These are phyloP conservation scores for Eueides isabella DNA, from an alignment of 1,140 invertebrate genomes.

Conservation along the genomic window DNA sequence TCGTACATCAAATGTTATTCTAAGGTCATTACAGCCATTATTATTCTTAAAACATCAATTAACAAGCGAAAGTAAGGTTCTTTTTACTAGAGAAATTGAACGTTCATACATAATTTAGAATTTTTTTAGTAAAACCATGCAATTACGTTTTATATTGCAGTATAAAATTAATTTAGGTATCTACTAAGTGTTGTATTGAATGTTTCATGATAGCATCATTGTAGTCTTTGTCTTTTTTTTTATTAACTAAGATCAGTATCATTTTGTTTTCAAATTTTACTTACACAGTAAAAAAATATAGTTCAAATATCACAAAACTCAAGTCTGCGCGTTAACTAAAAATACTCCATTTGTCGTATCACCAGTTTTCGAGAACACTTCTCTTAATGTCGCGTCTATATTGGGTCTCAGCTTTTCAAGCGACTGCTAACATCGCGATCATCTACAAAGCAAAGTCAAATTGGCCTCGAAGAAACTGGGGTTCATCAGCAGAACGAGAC, in stretches of 20 bases:
- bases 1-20: constrained; percentile 8
- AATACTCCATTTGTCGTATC: no score
- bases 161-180: not conserved
- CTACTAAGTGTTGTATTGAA: not conserved
- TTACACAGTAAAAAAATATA: no score
- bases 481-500: no score
- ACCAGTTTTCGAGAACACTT: no score
- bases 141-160: constrained; percentile 23
- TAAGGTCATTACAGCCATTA: constrained; percentile 3
- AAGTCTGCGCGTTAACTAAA: no score
- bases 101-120: constrained; percentile 28
- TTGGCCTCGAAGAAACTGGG: no score
- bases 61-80: constrained; percentile 27
- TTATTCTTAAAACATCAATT: constrained; percentile 26
- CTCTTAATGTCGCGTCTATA: no score
- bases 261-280: no score
- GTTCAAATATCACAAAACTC: no score
- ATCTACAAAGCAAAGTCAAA: no score
- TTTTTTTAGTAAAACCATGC: constrained; percentile 22
- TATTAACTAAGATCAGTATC: not conserved
- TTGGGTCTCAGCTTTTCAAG: no score
- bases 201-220: not conserved
- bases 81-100: constrained; percentile 28
- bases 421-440: no score
- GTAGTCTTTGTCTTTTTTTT: not conserved